Evolutionary conservation across 2,797 vertebrate genomes (phyloP).

Genomic region (Xiphophorus birchmanni): DNA sequence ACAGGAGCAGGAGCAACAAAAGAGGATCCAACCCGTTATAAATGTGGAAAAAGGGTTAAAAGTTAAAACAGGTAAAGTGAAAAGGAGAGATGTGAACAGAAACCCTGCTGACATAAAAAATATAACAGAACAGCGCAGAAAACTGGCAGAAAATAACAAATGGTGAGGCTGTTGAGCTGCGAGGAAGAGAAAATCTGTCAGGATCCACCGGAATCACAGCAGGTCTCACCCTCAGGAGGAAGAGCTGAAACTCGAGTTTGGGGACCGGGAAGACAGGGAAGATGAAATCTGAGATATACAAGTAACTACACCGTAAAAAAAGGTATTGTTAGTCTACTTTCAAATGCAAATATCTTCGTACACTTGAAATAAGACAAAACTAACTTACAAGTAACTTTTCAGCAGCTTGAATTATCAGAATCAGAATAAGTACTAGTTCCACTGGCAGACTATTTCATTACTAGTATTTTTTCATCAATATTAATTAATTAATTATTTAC

Average conservation of each 20-base stretch:
- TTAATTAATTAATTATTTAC: too few species aligned
- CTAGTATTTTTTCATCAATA: too few species aligned
- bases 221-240: conserved; percentile 6
- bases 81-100: not conserved
- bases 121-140: not conserved
- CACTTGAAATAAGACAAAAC: too few species aligned
- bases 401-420: too few species aligned
- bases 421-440: too few species aligned
- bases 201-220: conserved; percentile 12
- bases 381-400: too few species aligned
- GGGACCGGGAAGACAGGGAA: too few species aligned
- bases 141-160: conserved; percentile 22
- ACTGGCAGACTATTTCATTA: too few species aligned
- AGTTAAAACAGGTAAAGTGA: not conserved
- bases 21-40: not conserved
- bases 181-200: conserved; percentile 27
- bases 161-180: conserved; percentile 7
- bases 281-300: not conserved
- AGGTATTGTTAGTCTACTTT: not conserved
- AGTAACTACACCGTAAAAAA: not conserved
- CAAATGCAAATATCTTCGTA: too few species aligned
- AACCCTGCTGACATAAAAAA: not conserved
- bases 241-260: not conserved
- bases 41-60: not conserved
- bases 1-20: not conserved